Percentiles rank a stretch among this genome's conserved stretches.
Conservation (phyloP, 64 coral and sea anemone species). For the Porites australiensis region DNA sequence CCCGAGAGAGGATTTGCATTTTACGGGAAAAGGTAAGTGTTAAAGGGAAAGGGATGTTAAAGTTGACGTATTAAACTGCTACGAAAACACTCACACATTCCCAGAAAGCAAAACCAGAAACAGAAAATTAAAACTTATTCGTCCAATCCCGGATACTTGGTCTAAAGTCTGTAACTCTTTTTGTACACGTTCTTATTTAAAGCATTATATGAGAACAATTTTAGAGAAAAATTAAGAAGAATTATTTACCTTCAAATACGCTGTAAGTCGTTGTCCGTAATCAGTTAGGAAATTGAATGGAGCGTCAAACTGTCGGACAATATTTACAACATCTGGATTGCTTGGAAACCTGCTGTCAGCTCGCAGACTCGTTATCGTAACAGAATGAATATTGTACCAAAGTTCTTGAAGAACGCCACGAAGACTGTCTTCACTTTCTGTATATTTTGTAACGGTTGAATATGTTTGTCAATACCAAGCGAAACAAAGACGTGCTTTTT, state of each 20-base stretch:
- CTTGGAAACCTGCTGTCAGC: constrained; percentile 39
- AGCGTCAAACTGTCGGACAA: constrained; percentile 47
- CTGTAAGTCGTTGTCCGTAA: constrained; percentile 52
- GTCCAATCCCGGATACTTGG: too few species aligned
- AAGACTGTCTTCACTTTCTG: not conserved
- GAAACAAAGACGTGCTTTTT: too few species aligned
- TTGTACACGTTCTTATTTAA: not conserved
- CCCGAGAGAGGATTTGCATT: too few species aligned
- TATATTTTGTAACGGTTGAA: too few species aligned
- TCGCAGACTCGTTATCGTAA: constrained; percentile 2
- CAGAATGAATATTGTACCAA: constrained; percentile 42
- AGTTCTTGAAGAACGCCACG: constrained; percentile 66
- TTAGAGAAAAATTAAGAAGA: not conserved
- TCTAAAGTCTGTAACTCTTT: too few species aligned
- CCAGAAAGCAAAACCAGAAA: too few species aligned
- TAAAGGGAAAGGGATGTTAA: too few species aligned
- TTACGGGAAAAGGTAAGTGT: too few species aligned
- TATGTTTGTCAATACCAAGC: too few species aligned
- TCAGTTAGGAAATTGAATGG: constrained; percentile 5
- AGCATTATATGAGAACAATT: not conserved
- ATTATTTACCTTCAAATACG: constrained; percentile 45
- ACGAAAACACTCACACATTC: too few species aligned
- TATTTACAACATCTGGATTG: constrained; percentile 1
- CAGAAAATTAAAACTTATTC: too few species aligned
- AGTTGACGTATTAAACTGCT: too few species aligned